Evolutionary conservation across 2,113 vertebrate species (phyloP), one percentile per base, ranked within the genome.

Genomic region (Cyphomyrus plagiostoma): DNA sequence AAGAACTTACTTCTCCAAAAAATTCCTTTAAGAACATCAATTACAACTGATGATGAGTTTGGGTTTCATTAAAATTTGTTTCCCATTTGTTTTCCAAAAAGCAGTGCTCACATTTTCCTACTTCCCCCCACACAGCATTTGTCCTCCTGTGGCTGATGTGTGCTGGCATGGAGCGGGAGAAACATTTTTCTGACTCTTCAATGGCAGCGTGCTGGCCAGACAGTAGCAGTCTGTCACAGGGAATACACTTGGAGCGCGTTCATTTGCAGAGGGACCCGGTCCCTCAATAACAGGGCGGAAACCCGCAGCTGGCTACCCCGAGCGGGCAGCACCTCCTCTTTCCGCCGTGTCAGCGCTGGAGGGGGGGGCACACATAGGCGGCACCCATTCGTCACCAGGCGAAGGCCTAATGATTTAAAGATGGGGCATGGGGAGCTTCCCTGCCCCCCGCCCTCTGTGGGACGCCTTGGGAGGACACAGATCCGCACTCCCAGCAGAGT

Each of bases 11-110:
- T 62, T 39, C 30, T 70, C 19, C 11, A 19, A 87, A 87, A 53
- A 17, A 21, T 52, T 56, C 84, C 42, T 89, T 85, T 62, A 89
- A 45, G 70, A 89, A 70, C 82, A 89, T 89, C 89, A 52, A 89
- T 90, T 90, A 84, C 91, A 84, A 30, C 30, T 90, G 52, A 50
- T 66, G 87, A 92, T 90, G 88, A 49, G 45, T 91, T 91, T 91
- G 92, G 90, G 93, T 93, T 93, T 42, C 90, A 92, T 91, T 91
- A 89, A 52, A 88, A 91, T 90, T 90, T 91, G 88, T 89, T 91
- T 92, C 92, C 85, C 89, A 66, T 53, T 86, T 86, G 48, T 52
- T 52, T 90, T 53, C 48, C n/a, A 91, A 91, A 88, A 82, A 89
- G 88, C 23, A 26, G 8, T 42, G 23, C 52, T 52, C 89, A 42